phyloP scores from a whole-genome alignment of 2,797 vertebrate species.

The Epinephelus awoara region DNA sequence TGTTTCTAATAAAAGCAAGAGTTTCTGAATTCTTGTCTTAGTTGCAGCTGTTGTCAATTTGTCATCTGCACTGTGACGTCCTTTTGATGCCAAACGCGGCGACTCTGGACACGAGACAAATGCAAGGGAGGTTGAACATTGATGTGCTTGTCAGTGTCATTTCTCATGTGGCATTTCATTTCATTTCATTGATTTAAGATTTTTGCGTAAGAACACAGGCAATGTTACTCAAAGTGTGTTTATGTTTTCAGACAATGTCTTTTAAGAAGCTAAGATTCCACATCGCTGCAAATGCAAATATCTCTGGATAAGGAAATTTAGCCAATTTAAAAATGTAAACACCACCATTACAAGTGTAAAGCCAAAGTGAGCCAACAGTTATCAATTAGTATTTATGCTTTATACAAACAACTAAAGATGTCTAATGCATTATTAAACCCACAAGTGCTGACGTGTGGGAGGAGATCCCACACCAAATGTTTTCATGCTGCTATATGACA shows the following conservation, averaged over 20 bases:
- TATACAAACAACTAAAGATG: neutral
- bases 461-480: neutral
- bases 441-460: neutral
- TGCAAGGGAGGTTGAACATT: slow-evolving; percentile 30
- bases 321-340: neutral
- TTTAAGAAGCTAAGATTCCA: neutral
- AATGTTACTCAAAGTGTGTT: neutral
- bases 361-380: neutral
- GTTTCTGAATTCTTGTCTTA: slow-evolving; percentile 68
- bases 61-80: slow-evolving; percentile 51
- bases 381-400: neutral
- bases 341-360: neutral
- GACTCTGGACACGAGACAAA: slow-evolving; percentile 59
- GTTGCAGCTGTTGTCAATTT: slow-evolving; percentile 79
- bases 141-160: slow-evolving; percentile 9
- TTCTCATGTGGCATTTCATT: slow-evolving; percentile 32
- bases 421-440: neutral
- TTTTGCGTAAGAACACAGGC: slow-evolving; percentile 8
- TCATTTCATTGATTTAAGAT: slow-evolving; percentile 38
- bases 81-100: slow-evolving; percentile 58
- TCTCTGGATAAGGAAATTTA: neutral
- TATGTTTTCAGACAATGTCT: neutral
- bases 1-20: slow-evolving; percentile 79
- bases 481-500: neutral
- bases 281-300: neutral